Conservation (phyloP, 2,797 vertebrate genomes). For the Smutsia gigantea region DNA sequence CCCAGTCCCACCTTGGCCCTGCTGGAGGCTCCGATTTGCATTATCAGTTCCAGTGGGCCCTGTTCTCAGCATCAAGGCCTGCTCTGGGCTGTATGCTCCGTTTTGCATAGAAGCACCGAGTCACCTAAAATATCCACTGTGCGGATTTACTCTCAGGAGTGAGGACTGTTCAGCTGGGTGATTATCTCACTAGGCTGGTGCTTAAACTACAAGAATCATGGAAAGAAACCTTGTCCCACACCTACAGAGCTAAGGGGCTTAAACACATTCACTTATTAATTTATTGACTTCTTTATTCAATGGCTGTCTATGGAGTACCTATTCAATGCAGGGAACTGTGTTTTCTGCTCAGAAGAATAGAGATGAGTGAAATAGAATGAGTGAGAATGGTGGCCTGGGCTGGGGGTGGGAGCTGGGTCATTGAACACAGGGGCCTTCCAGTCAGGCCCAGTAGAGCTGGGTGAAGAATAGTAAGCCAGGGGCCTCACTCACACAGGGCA, state of each 20-base stretch:
- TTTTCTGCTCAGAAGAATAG: not conserved
- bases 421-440: not conserved
- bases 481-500: not conserved
- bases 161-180: not conserved
- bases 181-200: not conserved
- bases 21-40: not conserved
- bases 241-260: not conserved
- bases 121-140: not conserved
- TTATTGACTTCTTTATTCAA: not conserved
- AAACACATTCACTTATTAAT: not conserved
- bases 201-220: not conserved
- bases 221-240: not conserved
- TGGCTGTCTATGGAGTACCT: not conserved
- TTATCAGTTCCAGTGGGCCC: not conserved
- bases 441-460: not conserved
- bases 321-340: not conserved
- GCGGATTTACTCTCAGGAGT: not conserved
- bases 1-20: not conserved
- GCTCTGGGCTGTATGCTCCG: not conserved
- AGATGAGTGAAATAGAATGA: not conserved
- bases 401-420: not conserved
- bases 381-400: not conserved
- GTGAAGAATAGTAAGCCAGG: not conserved
- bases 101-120: not conserved
- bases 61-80: not conserved